Conservation (phyloP, 2,113 vertebrate genomes). For the Psettodes erumei region DNA sequence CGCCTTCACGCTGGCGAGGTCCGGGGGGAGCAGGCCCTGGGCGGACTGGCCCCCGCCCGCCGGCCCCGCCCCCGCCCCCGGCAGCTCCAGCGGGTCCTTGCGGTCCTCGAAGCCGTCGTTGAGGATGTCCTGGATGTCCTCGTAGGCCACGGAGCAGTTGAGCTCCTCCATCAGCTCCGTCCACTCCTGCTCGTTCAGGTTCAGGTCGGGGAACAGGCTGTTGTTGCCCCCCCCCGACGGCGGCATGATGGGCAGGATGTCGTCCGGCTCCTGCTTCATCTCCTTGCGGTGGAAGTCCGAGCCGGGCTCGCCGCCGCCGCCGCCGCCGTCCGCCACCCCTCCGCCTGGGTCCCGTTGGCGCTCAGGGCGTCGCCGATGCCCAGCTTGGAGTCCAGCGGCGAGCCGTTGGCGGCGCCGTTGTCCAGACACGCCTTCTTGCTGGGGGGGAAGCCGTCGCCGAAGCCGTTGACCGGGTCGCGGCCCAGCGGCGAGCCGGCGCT, state of each 20-base stretch:
- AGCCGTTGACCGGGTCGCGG: constrained; percentile 91
- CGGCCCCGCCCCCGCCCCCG: not conserved
- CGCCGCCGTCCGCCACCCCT: constrained; percentile 81
- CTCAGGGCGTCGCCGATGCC: constrained; percentile 71
- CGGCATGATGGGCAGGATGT: constrained; percentile 91
- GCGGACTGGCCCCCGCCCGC: constrained; percentile 40
- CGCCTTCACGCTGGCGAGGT: constrained; percentile 88
- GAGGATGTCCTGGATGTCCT: constrained; percentile 98
- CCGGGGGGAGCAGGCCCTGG: constrained; percentile 80
- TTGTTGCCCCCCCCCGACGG: constrained; percentile 87
- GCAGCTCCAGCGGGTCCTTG: constrained; percentile 89
- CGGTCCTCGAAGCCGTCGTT: constrained; percentile 95
- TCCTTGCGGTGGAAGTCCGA: constrained; percentile 88
- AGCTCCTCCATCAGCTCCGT: constrained; percentile 98
- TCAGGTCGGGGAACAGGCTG: constrained; percentile 95
- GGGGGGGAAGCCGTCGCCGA: constrained; percentile 87
- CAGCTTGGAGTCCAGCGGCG: constrained; percentile 88
- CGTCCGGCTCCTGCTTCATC: constrained; percentile 97
- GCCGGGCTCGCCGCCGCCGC: constrained; percentile 71
- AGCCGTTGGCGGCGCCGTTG: constrained; percentile 86
- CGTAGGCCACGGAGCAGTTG: constrained; percentile 92
- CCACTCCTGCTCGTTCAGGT: constrained; percentile 98
- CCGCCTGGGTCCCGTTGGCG: constrained; percentile 83
- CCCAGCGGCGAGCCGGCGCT: constrained; percentile 88
- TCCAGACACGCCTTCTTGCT: constrained; percentile 91